Conservation (phyloP, 2,113 vertebrate species). For the Terrapene triunguis region DNA sequence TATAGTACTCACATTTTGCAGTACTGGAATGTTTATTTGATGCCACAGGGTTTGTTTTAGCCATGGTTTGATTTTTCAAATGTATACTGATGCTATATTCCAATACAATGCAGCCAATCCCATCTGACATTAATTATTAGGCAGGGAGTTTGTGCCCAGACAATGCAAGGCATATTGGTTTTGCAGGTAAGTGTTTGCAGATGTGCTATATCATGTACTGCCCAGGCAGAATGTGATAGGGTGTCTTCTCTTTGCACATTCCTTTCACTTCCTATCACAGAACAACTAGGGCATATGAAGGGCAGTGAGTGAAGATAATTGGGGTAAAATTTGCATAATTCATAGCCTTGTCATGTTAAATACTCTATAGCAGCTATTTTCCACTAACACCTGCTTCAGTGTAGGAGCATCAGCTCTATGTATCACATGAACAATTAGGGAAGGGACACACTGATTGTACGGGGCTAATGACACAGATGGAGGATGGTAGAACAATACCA, state of each 20-base stretch:
- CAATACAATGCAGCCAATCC: not conserved
- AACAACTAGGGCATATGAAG: not conserved
- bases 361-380: not conserved
- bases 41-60: not conserved
- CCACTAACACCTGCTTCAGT: not conserved
- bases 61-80: slow-evolving; percentile 19
- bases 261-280: not conserved
- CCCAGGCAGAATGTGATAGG: not conserved
- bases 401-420: not conserved
- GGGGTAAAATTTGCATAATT: not conserved
- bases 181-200: not conserved
- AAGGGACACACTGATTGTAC: not conserved
- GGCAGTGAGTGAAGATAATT: rapidly evolving
- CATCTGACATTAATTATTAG: not conserved
- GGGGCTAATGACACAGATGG: not conserved
- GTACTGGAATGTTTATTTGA: slow-evolving; percentile 17
- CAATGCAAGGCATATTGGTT: not conserved
- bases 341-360: not conserved
- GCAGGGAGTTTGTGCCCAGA: not conserved
- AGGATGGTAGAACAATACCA: not conserved
- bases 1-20: slow-evolving; percentile 11
- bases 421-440: not conserved
- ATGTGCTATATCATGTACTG: not conserved
- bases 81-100: not conserved
- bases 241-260: not conserved